A percentile compares a stretch with the other conserved stretches of the same genome.
phyloP scores from a whole-genome alignment of 2,888 invertebrate genomes.

The Heteromurus nitidus region DNA sequence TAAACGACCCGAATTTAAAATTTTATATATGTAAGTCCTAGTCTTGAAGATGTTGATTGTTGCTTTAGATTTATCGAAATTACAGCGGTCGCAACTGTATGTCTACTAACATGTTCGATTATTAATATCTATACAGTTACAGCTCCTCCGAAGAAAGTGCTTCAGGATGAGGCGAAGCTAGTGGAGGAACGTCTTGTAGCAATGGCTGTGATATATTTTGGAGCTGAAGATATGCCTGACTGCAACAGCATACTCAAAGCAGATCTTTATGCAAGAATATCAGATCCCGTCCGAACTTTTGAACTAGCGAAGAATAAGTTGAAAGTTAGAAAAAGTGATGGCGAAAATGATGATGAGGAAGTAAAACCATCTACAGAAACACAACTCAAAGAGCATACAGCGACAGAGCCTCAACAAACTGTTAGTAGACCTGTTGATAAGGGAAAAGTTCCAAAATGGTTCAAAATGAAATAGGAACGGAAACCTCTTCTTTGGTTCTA shows the following conservation, averaged over 20 bases:
- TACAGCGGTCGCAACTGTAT: no score
- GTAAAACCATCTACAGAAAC: constrained; percentile 49
- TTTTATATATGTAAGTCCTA: constrained; percentile 87
- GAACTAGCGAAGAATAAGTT: constrained; percentile 51
- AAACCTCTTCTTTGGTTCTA: no score
- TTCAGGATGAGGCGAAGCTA: constrained; percentile 81
- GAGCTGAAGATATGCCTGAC: constrained; percentile 74
- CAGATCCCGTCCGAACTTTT: constrained; percentile 60
- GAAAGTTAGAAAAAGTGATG: constrained; percentile 44
- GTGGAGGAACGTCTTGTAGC: constrained; percentile 86
- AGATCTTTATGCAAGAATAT: constrained; percentile 55
- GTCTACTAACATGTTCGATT: no score
- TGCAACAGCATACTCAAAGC: constrained; percentile 27
- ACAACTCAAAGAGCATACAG: constrained; percentile 36
- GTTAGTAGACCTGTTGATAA: constrained; percentile 27
- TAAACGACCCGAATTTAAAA: constrained; percentile 80
- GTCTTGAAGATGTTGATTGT: neutral
- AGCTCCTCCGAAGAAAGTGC: constrained; percentile 86
- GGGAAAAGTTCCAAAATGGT: constrained; percentile 68
- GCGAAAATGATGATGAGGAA: constrained; percentile 22
- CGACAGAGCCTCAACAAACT: constrained; percentile 19
- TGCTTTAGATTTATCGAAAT: neutral
- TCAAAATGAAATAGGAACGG: constrained; percentile 59
- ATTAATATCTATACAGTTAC: constrained; percentile 83
- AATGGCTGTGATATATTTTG: constrained; percentile 85